Evolutionary conservation across 2,797 vertebrate genomes (phyloP).

Genomic region (Syndactyla subalaris): DNA sequence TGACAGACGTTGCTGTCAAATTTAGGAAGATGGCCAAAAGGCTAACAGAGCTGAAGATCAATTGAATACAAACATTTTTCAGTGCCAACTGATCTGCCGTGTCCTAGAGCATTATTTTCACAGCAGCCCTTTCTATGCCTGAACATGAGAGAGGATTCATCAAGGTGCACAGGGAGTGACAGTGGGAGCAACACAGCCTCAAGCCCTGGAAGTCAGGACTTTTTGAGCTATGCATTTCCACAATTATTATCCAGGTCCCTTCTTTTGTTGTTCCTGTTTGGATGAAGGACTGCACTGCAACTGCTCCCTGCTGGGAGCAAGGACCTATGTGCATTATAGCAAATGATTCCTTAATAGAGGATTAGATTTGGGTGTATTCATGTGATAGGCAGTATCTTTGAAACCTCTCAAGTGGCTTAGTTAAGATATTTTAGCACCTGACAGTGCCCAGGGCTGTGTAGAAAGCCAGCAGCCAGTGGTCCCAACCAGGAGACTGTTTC

Average conservation of each 20-base stretch:
- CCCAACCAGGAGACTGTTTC: background rate
- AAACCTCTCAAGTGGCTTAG: background rate
- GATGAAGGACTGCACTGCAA: background rate
- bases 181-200: background rate
- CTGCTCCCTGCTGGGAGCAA: background rate
- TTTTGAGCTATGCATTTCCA: background rate
- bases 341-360: background rate
- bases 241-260: background rate
- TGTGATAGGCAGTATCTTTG: background rate
- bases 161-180: background rate
- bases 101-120: background rate
- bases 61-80: background rate
- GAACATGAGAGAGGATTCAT: background rate
- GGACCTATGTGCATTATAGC: background rate
- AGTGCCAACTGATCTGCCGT: background rate
- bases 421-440: background rate
- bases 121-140: background rate
- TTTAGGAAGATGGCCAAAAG: conserved; percentile 1
- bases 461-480: background rate
- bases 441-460: background rate
- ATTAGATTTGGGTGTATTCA: background rate
- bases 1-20: background rate
- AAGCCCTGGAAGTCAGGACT: background rate
- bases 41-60: background rate
- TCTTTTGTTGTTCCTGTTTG: background rate